phyloP scores from a whole-genome alignment of 2,797 vertebrate species.

The Cossypha caffra region DNA sequence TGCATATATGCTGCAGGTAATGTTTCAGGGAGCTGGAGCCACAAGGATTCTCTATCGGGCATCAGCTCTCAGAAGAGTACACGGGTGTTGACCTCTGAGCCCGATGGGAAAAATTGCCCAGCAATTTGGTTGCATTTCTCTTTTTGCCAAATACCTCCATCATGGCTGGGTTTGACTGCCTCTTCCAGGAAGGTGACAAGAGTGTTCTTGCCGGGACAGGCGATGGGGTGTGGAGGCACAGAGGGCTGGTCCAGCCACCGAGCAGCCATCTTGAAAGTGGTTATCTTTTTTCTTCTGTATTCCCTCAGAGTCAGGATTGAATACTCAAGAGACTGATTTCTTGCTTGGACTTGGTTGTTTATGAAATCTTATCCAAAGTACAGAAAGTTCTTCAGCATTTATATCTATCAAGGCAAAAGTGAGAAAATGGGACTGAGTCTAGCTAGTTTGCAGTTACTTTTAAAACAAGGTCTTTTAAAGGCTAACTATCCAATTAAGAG shows the following conservation, averaged over 20 bases:
- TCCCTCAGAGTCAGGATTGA: too few relatives aligned
- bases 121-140: not conserved
- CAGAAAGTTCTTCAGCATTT: too few relatives aligned
- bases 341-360: too few relatives aligned
- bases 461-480: too few relatives aligned
- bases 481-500: too few relatives aligned
- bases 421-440: too few relatives aligned
- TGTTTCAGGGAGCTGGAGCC: not conserved
- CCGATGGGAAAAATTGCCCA: accelerated
- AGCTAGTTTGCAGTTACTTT: too few relatives aligned
- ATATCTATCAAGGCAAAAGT: too few relatives aligned
- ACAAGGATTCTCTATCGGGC: not conserved
- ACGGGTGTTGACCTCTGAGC: accelerated
- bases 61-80: not conserved
- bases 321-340: too few relatives aligned
- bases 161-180: not conserved
- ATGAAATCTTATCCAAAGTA: too few relatives aligned
- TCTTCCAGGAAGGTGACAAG: accelerated
- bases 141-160: not conserved
- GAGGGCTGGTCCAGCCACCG: accelerated
- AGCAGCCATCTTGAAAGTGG: not conserved
- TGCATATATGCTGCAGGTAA: not conserved
- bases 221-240: accelerated
- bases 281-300: too few relatives aligned
- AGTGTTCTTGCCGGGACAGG: not conserved